A percentile compares a stretch with the other conserved stretches of the same genome.
Conservation (phyloP, 2,888 invertebrate genomes). For the Sinodicranocentrus sp. region DNA sequence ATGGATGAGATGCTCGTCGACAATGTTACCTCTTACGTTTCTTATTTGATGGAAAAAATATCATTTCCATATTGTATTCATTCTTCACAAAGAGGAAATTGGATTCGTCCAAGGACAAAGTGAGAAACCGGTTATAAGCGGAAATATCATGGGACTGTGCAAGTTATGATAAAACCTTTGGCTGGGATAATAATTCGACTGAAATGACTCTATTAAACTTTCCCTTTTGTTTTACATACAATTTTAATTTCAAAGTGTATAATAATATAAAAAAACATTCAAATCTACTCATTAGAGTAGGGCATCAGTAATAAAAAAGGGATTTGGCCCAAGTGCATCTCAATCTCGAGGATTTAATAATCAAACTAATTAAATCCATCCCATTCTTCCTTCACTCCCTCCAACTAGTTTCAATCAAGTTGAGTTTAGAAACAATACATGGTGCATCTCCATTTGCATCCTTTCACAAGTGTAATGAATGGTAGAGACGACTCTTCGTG, state of each 20-base stretch:
- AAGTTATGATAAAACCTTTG: not conserved
- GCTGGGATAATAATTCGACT: no score
- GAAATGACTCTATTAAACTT: no score
- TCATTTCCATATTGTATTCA: constrained; percentile 1
- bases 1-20: not conserved
- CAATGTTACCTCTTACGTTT: no score
- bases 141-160: not conserved
- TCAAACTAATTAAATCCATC: constrained; percentile 55
- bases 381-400: constrained; percentile 34
- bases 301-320: no score
- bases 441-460: constrained; percentile 14
- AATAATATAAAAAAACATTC: no score
- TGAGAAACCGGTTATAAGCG: not conserved
- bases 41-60: no score
- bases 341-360: not conserved
- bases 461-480: no score
- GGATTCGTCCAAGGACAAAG: no score
- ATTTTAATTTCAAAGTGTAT: no score
- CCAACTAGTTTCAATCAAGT: constrained; percentile 49
- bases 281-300: no score
- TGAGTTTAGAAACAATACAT: not conserved
- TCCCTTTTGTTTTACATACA: no score
- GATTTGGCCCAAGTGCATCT: no score
- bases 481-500: not conserved
- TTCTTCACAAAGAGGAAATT: not conserved